Evolutionary conservation across 30 jellyfish, hydroid and myxozoan genomes (phyloP), one percentile per base, ranked within the genome.

Genomic region (Hydractinia symbiolongicarpus): DNA sequence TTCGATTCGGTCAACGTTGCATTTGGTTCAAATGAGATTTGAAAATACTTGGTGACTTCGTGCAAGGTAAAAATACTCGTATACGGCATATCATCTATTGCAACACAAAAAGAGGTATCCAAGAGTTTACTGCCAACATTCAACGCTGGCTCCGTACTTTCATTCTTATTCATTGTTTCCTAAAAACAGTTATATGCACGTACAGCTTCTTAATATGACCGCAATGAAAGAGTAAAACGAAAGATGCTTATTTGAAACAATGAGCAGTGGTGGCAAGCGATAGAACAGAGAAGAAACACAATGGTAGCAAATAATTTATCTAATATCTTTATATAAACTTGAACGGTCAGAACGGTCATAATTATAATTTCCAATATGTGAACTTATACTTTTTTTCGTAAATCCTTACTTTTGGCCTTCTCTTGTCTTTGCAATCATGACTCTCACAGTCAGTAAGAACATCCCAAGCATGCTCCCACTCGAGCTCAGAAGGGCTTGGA

Each of bases 401-500:
- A 30, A 30, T 30, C 44, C 44, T 30, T 30, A 30, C 44, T 30
- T 64, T 51, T 64, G 4, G 74, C 74, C 19, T 64, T 6, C 52
- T 44, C 16, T 89, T 78, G 53, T 87, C 90, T 86, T 91, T 77
- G 79, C 67, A n/a, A n/a, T 56, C 73, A 71, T 93, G 95, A 66
- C 87, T 87, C 50, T 93, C 94, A 15, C 93, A 93, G 71, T 93
- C 88, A 57, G 98, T 87, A 5, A 93, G 83, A 66, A 87, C 83
- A 66, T 93, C 98, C 98, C 98, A 93, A 11, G 96, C 98, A 60
- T 93, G 98, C 81, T 93, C 98, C 98, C 98, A 93, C 53, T 93
- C 98, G 15, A 93, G 79, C 19, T 93, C 98, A 0, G 98, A 93
- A 5, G 98, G 96, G 72, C 96, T 93, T 16, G 98, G 98, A 7